A percentile compares a stretch with the other conserved stretches of the same genome.
phyloP scores from a whole-genome alignment of 2,888 invertebrate genomes.

The Plagodis dolabraria region DNA sequence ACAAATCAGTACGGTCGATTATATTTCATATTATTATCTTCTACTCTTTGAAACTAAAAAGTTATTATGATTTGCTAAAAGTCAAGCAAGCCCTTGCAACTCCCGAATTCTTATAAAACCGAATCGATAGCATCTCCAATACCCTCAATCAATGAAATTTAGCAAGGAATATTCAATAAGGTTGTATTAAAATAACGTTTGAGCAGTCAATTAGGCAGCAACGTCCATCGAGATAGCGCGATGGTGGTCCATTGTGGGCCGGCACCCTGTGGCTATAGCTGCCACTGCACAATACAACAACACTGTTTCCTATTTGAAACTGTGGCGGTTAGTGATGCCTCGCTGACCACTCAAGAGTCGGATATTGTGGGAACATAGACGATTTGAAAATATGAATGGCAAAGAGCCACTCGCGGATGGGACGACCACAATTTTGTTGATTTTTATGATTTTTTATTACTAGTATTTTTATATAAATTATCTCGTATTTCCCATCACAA shows the following conservation, averaged over 20 bases:
- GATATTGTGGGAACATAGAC: slow-evolving; percentile 74
- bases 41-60: no score
- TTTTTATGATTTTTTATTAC: background rate
- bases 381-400: slow-evolving; percentile 42
- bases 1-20: no score
- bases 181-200: slow-evolving; percentile 80
- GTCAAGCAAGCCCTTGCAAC: background rate
- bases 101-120: slow-evolving; percentile 24
- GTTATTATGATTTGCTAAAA: background rate
- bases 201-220: slow-evolving; percentile 83
- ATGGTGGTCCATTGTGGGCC: slow-evolving; percentile 81
- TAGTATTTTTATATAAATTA: background rate
- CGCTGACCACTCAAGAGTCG: slow-evolving; percentile 69
- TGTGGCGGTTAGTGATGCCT: slow-evolving; percentile 72
- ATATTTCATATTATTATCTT: no score
- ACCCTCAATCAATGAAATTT: slow-evolving; percentile 40
- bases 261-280: slow-evolving; percentile 66
- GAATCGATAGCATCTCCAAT: slow-evolving; percentile 44
- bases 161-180: slow-evolving; percentile 64
- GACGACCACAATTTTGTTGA: slow-evolving; percentile 1
- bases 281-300: slow-evolving; percentile 65
- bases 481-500: background rate
- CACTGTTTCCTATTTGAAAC: slow-evolving; percentile 78
- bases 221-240: slow-evolving; percentile 80
- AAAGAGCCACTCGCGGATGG: slow-evolving; percentile 16